These are phyloP conservation scores for Sphaeramia orbicularis DNA, from an alignment of 2,797 vertebrate species.

Conservation along the genomic window DNA sequence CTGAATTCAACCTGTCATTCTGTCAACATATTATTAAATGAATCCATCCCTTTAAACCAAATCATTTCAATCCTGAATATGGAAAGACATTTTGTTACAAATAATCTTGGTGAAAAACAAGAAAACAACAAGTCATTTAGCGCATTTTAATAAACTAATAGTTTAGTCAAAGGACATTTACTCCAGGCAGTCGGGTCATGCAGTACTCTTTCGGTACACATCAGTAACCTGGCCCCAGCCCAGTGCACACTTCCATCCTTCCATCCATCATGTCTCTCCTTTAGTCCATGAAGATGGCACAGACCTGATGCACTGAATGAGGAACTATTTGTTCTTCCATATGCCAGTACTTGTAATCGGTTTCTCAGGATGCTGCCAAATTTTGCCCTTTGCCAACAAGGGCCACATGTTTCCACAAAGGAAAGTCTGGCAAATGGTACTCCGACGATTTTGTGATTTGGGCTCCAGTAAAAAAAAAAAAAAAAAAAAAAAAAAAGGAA, in stretches of 20 bases:
- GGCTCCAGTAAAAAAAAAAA: constrained; percentile 52
- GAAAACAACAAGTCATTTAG: background rate
- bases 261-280: constrained; percentile 91
- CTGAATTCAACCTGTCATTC: too few species aligned
- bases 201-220: constrained; percentile 82
- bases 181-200: constrained; percentile 47
- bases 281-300: constrained; percentile 89
- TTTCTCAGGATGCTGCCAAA: constrained; percentile 91
- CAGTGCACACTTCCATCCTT: constrained; percentile 85
- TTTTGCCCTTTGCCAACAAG: constrained; percentile 84
- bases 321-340: constrained; percentile 94
- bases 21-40: too few species aligned
- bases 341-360: constrained; percentile 95
- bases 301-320: constrained; percentile 93
- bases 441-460: constrained; percentile 72
- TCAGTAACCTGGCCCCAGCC: constrained; percentile 87
- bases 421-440: constrained; percentile 80
- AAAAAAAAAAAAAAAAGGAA: background rate
- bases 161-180: constrained; percentile 20
- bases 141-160: constrained; percentile 7
- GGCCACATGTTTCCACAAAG: constrained; percentile 87
- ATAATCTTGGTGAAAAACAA: background rate
- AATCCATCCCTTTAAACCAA: background rate
- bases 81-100: background rate
- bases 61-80: background rate